Percentiles rank a stretch among this genome's conserved stretches.
Evolutionary conservation across 92 coral and sea anemone genomes (phyloP).

Genomic region (Epizoanthus stellaris): DNA sequence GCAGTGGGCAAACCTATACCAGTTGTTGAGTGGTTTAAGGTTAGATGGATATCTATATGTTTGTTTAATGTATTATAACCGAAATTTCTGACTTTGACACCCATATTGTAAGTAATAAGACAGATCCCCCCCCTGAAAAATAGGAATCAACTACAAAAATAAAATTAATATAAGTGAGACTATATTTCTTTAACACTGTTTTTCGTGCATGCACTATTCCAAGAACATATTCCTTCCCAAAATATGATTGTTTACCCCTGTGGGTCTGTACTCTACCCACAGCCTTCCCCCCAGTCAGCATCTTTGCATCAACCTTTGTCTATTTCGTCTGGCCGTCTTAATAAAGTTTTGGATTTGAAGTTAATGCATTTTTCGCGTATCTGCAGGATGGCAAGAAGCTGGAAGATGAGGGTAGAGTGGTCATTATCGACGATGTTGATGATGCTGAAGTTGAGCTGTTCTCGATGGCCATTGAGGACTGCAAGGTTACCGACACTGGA

Average conservation of each 20-base stretch:
- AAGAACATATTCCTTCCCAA: too few species aligned
- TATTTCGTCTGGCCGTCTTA: background rate
- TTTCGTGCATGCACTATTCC: too few species aligned
- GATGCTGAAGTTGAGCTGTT: conserved; percentile 86
- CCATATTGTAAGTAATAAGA: too few species aligned
- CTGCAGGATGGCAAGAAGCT: conserved; percentile 71
- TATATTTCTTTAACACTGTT: too few species aligned
- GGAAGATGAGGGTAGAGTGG: conserved; percentile 79
- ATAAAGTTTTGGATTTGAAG: background rate
- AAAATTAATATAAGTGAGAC: too few species aligned
- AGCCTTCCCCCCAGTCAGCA: background rate
- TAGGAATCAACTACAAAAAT: too few species aligned
- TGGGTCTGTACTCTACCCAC: too few species aligned
- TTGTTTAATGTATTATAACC: background rate
- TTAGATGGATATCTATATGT: background rate
- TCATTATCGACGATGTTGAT: conserved; percentile 97
- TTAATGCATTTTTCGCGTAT: background rate
- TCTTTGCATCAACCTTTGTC: background rate
- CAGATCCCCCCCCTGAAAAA: too few species aligned
- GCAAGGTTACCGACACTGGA: conserved; percentile 79
- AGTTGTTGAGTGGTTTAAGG: conserved; percentile 90
- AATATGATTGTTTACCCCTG: too few species aligned
- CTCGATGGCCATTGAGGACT: conserved; percentile 92
- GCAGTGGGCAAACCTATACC: conserved; percentile 90
- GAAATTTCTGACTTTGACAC: background rate